Conservation (phyloP, 2,797 vertebrate species). For the Liparis tanakae region DNA sequence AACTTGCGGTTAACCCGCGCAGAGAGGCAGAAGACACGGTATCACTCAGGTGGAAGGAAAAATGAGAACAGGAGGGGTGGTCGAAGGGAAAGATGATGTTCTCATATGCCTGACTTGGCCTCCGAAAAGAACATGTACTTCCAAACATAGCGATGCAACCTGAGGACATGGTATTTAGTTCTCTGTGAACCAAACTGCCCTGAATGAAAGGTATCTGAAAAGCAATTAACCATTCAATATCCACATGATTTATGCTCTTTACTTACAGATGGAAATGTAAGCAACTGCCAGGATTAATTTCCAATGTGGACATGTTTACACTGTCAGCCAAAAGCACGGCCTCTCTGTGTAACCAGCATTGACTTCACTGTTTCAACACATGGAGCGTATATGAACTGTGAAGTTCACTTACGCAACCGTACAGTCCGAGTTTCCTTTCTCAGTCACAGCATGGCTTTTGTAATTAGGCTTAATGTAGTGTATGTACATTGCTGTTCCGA, state of each 20-base stretch:
- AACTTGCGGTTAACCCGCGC: constrained; percentile 77
- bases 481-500: constrained; percentile 39
- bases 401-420: constrained; percentile 12
- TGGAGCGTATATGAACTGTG: neutral
- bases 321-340: neutral
- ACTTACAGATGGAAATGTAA: constrained; percentile 36
- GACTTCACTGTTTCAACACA: constrained; percentile 9
- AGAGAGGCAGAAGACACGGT: constrained; percentile 73
- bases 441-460: constrained; percentile 9
- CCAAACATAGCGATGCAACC: constrained; percentile 62
- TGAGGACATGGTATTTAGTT: constrained; percentile 50
- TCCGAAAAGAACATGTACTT: constrained; percentile 46
- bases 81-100: constrained; percentile 62
- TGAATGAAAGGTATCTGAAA: constrained; percentile 27
- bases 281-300: constrained; percentile 34
- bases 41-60: constrained; percentile 69
- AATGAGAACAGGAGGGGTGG: constrained; percentile 52
- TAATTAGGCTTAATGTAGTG: constrained; percentile 38
- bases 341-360: constrained; percentile 10
- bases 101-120: constrained; percentile 61
- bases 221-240: constrained; percentile 28
- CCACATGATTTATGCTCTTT: constrained; percentile 27
- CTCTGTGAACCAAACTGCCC: constrained; percentile 16
- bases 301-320: constrained; percentile 15
- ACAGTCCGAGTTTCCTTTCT: constrained; percentile 2